Base-by-base conservation (phyloP, 2,888 invertebrate species). In the Hypselothyrea guttata region DNA sequence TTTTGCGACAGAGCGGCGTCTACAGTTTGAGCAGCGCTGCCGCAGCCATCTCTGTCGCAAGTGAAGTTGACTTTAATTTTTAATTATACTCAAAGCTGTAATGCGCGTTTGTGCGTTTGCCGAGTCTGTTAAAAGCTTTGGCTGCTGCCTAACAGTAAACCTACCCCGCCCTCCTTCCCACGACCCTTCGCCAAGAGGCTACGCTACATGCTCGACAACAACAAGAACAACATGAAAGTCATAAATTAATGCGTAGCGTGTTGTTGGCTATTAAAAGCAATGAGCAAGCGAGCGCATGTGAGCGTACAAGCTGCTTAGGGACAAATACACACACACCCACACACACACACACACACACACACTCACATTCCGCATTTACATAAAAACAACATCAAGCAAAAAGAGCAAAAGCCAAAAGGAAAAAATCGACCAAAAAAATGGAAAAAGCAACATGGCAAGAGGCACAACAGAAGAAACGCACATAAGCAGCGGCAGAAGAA, bases 211-310 rank as follows among this genome's bases (percentile, higher is more conserved):
- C 28, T 38, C 22, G 40, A 31, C n/a, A n/a, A n/a, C n/a, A n/a
- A n/a, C n/a, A n/a, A n/a, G 38, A 53, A 55, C 46, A 70, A 56
- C 49, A 69, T 64, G 64, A 69, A 84, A 78, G 77, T 78, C 78
- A 84, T 79, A 79, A 79, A 79, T 79, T 84, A 79, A 79, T 79
- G 78, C 78, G 84, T 79, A 64, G 82, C 84, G 75, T 84, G 84
- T 81, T 79, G 84, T 81, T 84, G 82, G 82, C 84, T 79, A 79
- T 79, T 79, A 79, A 79, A 79, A 79, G 84, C 84, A 78, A 84
- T 78, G 78, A 78, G 78, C 77, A 77, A 72, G 73, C 60, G 73
- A 84, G 81, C 78, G 84, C 75, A 81, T 81, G 84, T 73, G 66
- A 74, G 71, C 74, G 57, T 52, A 71, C 70, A 75, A 63, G 77